These are phyloP conservation scores for Cephonodes hylas DNA, from an alignment of 2,888 invertebrate species.

Conservation along the genomic window DNA sequence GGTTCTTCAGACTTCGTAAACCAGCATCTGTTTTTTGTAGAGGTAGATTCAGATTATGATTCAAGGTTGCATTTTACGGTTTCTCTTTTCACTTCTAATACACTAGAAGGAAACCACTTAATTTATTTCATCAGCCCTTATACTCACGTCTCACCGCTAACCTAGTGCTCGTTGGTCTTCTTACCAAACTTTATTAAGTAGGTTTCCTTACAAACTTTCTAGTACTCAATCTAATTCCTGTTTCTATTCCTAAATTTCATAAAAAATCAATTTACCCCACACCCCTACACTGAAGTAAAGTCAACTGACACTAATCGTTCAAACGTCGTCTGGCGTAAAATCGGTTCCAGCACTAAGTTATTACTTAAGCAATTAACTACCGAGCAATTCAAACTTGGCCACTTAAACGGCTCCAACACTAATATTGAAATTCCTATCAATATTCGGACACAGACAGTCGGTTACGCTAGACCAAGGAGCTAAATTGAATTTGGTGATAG, in stretches of 20 bases:
- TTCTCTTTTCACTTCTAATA: no score
- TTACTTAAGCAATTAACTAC: slow-evolving; percentile 6
- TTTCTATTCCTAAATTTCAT: no score
- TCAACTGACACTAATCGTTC: slow-evolving; percentile 6
- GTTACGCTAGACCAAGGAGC: neutral
- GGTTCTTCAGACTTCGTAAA: no score
- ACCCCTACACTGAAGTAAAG: neutral
- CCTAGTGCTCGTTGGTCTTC: no score
- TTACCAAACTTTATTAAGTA: no score
- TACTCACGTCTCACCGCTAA: no score
- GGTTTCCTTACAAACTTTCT: no score
- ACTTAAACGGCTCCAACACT: neutral
- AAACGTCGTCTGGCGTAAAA: slow-evolving; percentile 1
- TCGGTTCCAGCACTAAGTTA: neutral
- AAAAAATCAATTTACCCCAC: neutral
- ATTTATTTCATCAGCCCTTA: no score
- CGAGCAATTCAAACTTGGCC: neutral
- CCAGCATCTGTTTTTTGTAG: no score
- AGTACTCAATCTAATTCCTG: neutral
- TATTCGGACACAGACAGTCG: neutral
- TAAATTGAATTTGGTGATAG: neutral
- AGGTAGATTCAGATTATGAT: no score
- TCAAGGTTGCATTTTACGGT: no score
- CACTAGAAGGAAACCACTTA: no score
- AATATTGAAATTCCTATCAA: slow-evolving; percentile 1